Base-by-base conservation (phyloP, 2,888 invertebrate genomes). In the Trichacis sp. region DNA sequence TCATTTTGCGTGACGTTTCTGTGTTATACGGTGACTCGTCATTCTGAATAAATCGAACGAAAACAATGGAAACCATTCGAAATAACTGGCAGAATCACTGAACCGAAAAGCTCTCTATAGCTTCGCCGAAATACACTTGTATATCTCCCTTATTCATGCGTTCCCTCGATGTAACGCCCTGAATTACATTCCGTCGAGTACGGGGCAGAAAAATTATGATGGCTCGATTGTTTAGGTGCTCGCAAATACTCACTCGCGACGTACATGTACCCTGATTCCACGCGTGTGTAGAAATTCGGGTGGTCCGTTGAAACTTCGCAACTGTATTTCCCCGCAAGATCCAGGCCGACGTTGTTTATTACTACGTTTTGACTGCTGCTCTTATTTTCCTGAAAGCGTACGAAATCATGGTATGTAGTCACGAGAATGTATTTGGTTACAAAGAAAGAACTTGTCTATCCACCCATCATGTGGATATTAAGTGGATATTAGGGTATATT, bases 261-360 rank as follows among this genome's bases (percentile, higher is more conserved):
- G 84, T 91, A 90, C 86, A 92, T 88, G 69, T 89, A 89, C 46
- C 90, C 89, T 29, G 88, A 87, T 45, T 89, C 89, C 76, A 89
- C 86, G 74, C 88, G 86, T 0, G 92, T 92, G 81, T 90, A 90
- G 84, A 92, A 92, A 71, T 89, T 88, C 17, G 92, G 92, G 1
- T 89, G 88, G 77, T 93, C 92, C 0, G 91, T 89, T 0, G 92
- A 92, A 11, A 92, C 92, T 79, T 92, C 92, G 80, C 93, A 92
- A 50, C 89, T 89, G 82, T 92, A 93, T 45, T 88, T 88, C 11
- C 92, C 92, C 9, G 91, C 89, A 84, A 91, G 88, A 68, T 90
- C 89, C 48, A 89, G 88, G 58, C 90, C 89, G 12, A 92, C 90
- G 75, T 91, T 89, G 74, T 89, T 88, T 65, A 93, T 84, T 8